Percentiles rank a stretch among this genome's conserved stretches.
Evolutionary conservation across 2,888 invertebrate genomes (phyloP).

Genomic region (Disparrhopalites patrizii): DNA sequence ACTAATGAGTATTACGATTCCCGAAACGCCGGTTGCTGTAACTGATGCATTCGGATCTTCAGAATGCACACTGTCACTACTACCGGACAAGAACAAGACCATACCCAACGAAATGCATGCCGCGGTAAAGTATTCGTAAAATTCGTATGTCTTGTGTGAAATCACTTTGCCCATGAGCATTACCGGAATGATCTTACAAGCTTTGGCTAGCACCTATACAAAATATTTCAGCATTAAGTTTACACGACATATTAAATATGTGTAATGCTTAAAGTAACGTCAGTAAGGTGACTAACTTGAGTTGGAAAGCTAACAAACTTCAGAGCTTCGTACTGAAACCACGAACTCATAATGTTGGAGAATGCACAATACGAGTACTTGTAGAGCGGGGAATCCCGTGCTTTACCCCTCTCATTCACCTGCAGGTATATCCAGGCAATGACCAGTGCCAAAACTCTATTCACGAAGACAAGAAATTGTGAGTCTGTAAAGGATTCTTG

Average conservation of each 20-base stretch:
- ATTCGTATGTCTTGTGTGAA: constrained; percentile 77
- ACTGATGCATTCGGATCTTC: constrained; percentile 25
- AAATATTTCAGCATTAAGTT: constrained; percentile 31
- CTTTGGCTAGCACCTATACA: constrained; percentile 78
- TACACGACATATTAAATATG: background rate
- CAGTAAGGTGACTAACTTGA: constrained; percentile 64
- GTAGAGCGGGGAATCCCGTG: constrained; percentile 76
- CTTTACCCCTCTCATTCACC: constrained; percentile 57
- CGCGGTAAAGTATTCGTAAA: constrained; percentile 89
- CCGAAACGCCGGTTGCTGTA: constrained; percentile 55
- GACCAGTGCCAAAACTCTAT: constrained; percentile 79
- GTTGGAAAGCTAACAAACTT: constrained; percentile 98
- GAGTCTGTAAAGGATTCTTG: constrained; percentile 78
- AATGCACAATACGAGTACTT: constrained; percentile 94
- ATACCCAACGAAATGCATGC: constrained; percentile 86
- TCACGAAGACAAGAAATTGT: constrained; percentile 93
- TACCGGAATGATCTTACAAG: constrained; percentile 96
- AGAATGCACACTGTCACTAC: constrained; percentile 52
- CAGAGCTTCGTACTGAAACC: constrained; percentile 99
- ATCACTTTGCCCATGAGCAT: constrained; percentile 97
- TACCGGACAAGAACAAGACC: constrained; percentile 83
- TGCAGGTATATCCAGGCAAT: constrained; percentile 65
- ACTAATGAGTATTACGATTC: constrained; percentile 74
- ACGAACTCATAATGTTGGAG: constrained; percentile 96
- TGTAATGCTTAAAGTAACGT: background rate